Percentiles rank a stretch among this genome's conserved stretches.
Conservation (phyloP, 92 coral and sea anemone genomes). For the Actinostola sp. region DNA sequence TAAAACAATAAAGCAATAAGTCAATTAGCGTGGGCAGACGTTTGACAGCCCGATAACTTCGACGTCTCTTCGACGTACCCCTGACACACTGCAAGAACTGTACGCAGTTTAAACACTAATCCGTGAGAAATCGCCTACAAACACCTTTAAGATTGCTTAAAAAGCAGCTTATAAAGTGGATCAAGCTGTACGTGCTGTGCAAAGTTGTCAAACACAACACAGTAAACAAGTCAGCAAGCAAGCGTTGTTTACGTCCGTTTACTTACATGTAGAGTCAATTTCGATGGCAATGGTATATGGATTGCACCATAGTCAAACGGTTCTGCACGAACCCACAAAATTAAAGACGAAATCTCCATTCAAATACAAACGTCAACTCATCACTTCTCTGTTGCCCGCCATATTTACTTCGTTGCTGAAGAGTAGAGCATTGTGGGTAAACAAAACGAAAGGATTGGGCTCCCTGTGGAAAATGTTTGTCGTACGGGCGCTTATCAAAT, state of each 20-base stretch:
- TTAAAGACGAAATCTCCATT: slow-evolving; percentile 57
- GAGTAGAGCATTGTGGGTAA: slow-evolving; percentile 10
- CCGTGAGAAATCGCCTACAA: neutral
- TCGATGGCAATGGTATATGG: slow-evolving; percentile 91
- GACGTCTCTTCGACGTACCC: no score
- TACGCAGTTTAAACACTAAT: neutral
- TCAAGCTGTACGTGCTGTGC: no score
- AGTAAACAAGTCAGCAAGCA: neutral
- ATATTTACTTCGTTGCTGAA: slow-evolving; percentile 4
- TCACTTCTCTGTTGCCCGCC: slow-evolving; percentile 4
- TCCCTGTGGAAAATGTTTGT: slow-evolving; percentile 17
- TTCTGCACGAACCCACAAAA: slow-evolving; percentile 95
- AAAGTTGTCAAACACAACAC: neutral
- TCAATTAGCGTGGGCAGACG: neutral
- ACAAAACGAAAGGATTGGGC: neutral
- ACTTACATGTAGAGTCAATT: slow-evolving; percentile 87
- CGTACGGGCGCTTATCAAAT: no score
- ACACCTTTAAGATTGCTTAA: neutral
- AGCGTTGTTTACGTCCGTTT: neutral
- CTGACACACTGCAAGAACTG: no score
- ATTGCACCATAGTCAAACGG: slow-evolving; percentile 97
- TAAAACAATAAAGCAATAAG: slow-evolving; percentile 14
- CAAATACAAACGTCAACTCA: slow-evolving; percentile 9
- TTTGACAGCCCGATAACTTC: neutral
- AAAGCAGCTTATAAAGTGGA: neutral